phyloP scores from a whole-genome alignment of 1,140 invertebrate species.

The Stenopsyche tienmushanensis region DNA sequence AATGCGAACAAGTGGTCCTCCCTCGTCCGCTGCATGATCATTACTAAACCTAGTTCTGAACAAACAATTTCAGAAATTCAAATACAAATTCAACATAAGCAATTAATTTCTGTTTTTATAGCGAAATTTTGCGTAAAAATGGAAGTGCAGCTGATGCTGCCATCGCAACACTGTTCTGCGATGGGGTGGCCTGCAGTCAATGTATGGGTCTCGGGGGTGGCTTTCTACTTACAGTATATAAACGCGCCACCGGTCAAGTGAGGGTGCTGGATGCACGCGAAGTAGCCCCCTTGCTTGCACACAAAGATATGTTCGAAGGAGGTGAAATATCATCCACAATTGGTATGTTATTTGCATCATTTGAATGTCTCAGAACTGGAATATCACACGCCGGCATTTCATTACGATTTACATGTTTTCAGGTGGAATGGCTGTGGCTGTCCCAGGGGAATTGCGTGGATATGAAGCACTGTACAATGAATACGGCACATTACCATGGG shows the following conservation, averaged over 20 bases:
- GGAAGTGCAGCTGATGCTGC: conserved; percentile 88
- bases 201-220: conserved; percentile 88
- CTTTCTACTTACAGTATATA: conserved; percentile 80
- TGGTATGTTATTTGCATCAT: conserved; percentile 13
- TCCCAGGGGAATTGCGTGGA: conserved; percentile 89
- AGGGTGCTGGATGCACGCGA: conserved; percentile 79
- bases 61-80: too few relatives aligned
- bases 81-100: too few relatives aligned
- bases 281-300: conserved; percentile 69
- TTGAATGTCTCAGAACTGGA: too few relatives aligned
- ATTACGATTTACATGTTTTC: conserved; percentile 29
- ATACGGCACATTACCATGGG: conserved; percentile 81
- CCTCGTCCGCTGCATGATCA: too few relatives aligned
- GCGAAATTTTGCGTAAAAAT: conserved; percentile 69
- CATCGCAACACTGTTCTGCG: conserved; percentile 83
- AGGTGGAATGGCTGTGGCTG: conserved; percentile 77
- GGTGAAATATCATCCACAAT: conserved; percentile 49
- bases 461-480: conserved; percentile 77
- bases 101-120: too few relatives aligned
- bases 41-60: too few relatives aligned
- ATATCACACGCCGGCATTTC: too few relatives aligned
- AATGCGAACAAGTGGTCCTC: too few relatives aligned
- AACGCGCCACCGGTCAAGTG: conserved; percentile 58
- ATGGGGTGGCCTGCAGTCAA: conserved; percentile 82
- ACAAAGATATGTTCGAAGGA: conserved; percentile 66